Evolutionary conservation across 1,140 invertebrate genomes (phyloP).

Genomic region (Zaprionus ornatus): DNA sequence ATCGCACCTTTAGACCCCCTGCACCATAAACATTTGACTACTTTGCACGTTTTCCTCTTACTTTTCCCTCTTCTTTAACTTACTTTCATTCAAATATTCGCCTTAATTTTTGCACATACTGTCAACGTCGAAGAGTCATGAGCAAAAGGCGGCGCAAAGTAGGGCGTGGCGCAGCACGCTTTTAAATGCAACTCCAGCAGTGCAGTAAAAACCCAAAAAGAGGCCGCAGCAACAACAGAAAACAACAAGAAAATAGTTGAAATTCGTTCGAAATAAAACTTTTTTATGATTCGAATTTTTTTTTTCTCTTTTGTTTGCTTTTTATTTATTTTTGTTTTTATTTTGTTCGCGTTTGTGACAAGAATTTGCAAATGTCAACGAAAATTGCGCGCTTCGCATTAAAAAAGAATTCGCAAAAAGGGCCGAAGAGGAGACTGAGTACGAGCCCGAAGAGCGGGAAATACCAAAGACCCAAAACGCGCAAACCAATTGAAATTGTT

Average conservation of each 20-base stretch:
- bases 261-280: constrained; percentile 53
- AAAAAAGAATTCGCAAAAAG: constrained; percentile 70
- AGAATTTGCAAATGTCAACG: constrained; percentile 81
- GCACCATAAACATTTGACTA: constrained; percentile 70
- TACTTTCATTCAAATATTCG: constrained; percentile 76
- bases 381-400: constrained; percentile 73
- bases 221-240: constrained; percentile 31
- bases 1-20: not conserved
- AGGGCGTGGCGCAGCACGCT: not conserved
- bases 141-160: not conserved
- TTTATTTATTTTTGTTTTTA: constrained; percentile 17
- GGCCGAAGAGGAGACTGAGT: constrained; percentile 38
- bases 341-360: constrained; percentile 68
- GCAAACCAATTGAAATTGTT: constrained; percentile 71
- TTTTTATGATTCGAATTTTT: constrained; percentile 38
- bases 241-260: constrained; percentile 67
- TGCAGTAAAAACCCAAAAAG: constrained; percentile 33
- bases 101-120: constrained; percentile 42
- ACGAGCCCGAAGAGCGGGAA: constrained; percentile 4
- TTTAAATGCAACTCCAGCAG: constrained; percentile 73
- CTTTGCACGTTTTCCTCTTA: constrained; percentile 23
- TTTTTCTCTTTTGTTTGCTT: constrained; percentile 20
- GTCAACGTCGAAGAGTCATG: not conserved
- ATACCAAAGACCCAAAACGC: constrained; percentile 50
- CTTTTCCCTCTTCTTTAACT: not conserved